A percentile compares a stretch with the other conserved stretches of the same genome.
Evolutionary conservation across 2,888 invertebrate genomes (phyloP).

Genomic region (Rotaria magnacalcarata): DNA sequence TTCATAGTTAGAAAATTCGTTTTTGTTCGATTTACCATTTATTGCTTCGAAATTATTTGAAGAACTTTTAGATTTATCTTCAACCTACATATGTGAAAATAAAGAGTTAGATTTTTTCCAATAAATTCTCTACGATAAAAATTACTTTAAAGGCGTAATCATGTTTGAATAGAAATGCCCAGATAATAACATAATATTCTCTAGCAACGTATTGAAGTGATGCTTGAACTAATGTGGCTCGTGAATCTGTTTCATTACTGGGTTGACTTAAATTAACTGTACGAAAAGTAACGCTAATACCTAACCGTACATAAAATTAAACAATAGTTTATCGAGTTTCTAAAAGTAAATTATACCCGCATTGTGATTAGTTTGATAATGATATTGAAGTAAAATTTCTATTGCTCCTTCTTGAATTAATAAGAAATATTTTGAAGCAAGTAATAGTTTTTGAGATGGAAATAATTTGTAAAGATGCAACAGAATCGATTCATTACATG

Average conservation of each 20-base stretch:
- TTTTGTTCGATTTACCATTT: neutral
- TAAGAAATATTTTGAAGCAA: neutral
- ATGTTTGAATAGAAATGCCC: neutral
- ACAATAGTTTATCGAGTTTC: neutral
- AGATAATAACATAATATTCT: slow-evolving; percentile 19
- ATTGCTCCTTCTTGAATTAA: slow-evolving; percentile 21
- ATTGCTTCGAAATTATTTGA: neutral
- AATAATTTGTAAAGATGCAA: neutral
- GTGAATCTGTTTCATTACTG: neutral
- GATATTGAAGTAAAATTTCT: slow-evolving; percentile 19
- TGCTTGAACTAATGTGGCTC: neutral
- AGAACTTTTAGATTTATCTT: neutral
- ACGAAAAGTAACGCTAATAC: neutral
- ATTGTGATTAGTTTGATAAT: neutral
- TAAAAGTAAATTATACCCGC: neutral
- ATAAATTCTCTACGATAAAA: neutral
- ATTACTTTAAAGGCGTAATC: slow-evolving; percentile 16
- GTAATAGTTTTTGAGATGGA: slow-evolving; percentile 6
- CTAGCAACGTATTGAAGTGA: neutral
- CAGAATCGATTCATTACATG: neutral
- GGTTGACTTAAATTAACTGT: neutral
- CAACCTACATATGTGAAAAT: neutral
- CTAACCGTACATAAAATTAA: neutral
- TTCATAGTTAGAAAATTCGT: neutral
- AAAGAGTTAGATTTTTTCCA: neutral